Evolutionary conservation across 2,113 vertebrate genomes (phyloP), one percentile per base, ranked within the genome.

Genomic region (Ammodytes dubius): DNA sequence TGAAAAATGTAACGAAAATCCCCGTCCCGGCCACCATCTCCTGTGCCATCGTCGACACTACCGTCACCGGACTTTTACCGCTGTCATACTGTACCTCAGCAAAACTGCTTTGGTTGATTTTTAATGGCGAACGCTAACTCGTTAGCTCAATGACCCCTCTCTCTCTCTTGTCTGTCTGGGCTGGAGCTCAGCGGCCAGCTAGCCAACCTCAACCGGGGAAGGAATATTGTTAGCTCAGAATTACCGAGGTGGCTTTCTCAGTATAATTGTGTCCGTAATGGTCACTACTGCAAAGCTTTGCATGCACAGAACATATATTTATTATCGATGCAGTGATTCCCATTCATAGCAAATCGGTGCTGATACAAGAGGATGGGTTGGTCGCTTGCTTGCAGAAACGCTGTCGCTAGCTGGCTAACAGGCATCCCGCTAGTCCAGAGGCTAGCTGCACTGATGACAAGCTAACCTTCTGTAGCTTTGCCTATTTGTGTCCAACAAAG

Each of bases 141-240:
- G 89, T 90, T 92, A 92, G 93, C 93, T 94, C 87, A 93, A 94
- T 94, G 93, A 95, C 93, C 94, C 93, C 88, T 89, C 86, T 90
- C 78, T 27, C 27, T 27, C 27, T 61, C 40, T 27, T 27, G 27
- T 27, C 27, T 72, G 83, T 88, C 89, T 94, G 84, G 92, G 89
- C 92, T 92, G 85, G 63, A 90, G 89, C 87, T 89, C 90, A 79
- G 81, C 91, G 92, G 89, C 92, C 93, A 93, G 85, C 90, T 92
- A 91, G 86, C 89, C 92, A 90, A 75, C 77, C 54, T 80, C 80
- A 58, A 72, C 74, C 85, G 83, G 90, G 82, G 56, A 49, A 87
- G 79, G 66, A 87, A 74, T 43, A 69, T 43, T 74, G 81, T 3
- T 88, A 86, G 89, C 91, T 84, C 65, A 58, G 77, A 86, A 89